Percentiles rank a stretch among this genome's conserved stretches.
Conservation (phyloP, 2,888 invertebrate species). For the Leucophenga maculata region DNA sequence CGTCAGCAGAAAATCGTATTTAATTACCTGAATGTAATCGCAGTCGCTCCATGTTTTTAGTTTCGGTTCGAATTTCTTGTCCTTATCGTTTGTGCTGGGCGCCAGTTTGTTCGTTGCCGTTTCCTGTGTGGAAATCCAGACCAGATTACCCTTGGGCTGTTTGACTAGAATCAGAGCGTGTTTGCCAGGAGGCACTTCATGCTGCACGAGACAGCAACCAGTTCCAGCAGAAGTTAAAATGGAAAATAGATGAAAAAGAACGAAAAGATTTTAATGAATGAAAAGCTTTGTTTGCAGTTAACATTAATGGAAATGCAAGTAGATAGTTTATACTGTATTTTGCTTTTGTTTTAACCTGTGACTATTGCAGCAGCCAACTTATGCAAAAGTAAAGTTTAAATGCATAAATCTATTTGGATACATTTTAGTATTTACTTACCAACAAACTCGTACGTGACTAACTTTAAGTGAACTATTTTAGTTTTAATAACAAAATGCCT, state of each 20-base stretch:
- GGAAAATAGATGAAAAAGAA: constrained; percentile 32
- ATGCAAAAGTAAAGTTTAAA: background rate
- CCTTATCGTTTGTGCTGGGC: constrained; percentile 75
- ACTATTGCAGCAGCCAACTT: background rate
- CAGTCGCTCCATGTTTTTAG: constrained; percentile 87
- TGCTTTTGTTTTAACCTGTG: background rate
- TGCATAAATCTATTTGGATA: too few species aligned
- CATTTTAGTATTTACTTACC: too few species aligned
- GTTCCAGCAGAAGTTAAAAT: constrained; percentile 32
- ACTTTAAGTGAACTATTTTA: background rate
- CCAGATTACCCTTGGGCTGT: constrained; percentile 88
- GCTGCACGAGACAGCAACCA: constrained; percentile 71
- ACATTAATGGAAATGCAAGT: constrained; percentile 18
- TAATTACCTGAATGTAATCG: constrained; percentile 82
- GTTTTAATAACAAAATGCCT: background rate
- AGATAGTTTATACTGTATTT: constrained; percentile 9
- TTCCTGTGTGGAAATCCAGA: constrained; percentile 84
- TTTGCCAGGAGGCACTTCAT: constrained; percentile 88
- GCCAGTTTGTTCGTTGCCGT: constrained; percentile 76
- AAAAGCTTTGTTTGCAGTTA: constrained; percentile 3
- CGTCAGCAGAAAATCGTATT: constrained; percentile 40
- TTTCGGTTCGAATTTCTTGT: constrained; percentile 73
- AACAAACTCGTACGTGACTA: too few species aligned
- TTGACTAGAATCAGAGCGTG: constrained; percentile 89
- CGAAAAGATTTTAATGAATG: constrained; percentile 42